Percentiles rank a stretch among this genome's conserved stretches.
These are phyloP conservation scores for Cryptus viduatorius DNA, from an alignment of 2,888 invertebrate species.

Conservation along the genomic window DNA sequence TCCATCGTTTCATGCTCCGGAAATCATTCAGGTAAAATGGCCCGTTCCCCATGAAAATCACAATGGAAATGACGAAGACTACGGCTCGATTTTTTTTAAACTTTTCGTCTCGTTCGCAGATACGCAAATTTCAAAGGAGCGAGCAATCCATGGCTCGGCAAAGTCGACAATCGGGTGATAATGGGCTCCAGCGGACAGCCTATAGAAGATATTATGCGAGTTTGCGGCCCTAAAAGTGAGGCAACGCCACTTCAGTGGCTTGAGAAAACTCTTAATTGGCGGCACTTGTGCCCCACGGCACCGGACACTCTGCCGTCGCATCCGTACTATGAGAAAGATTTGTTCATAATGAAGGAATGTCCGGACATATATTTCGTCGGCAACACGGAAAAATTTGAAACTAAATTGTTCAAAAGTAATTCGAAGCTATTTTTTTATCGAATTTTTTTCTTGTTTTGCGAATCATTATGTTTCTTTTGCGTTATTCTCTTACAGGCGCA, in stretches of 20 bases:
- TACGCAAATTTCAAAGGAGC: slow-evolving; percentile 92
- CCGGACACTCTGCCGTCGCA: slow-evolving; percentile 97
- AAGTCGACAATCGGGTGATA: slow-evolving; percentile 77
- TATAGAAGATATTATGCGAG: slow-evolving; percentile 91
- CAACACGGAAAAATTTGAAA: slow-evolving; percentile 91
- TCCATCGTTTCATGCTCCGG: slow-evolving; percentile 90
- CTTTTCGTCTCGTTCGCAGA: slow-evolving; percentile 81
- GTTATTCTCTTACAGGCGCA: slow-evolving; percentile 86
- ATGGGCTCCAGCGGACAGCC: slow-evolving; percentile 92
- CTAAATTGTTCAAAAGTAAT: slow-evolving; percentile 89
- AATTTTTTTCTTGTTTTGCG: slow-evolving; percentile 2
- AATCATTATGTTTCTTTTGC: slow-evolving; percentile 1
- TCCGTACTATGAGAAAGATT: slow-evolving; percentile 94
- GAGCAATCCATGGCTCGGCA: slow-evolving; percentile 91
- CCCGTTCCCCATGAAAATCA: neutral
- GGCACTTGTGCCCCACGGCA: slow-evolving; percentile 96
- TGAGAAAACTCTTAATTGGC: slow-evolving; percentile 93
- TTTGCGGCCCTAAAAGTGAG: slow-evolving; percentile 88
- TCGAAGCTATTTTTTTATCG: neutral
- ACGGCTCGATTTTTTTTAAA: neutral
- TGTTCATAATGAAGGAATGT: slow-evolving; percentile 93
- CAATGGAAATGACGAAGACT: no score
- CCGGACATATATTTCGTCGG: slow-evolving; percentile 96
- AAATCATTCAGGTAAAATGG: slow-evolving; percentile 77
- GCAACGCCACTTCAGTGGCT: slow-evolving; percentile 89